Evolutionary conservation across 1,140 invertebrate genomes (phyloP).

Genomic region (Cyrtorhinus lividipennis): DNA sequence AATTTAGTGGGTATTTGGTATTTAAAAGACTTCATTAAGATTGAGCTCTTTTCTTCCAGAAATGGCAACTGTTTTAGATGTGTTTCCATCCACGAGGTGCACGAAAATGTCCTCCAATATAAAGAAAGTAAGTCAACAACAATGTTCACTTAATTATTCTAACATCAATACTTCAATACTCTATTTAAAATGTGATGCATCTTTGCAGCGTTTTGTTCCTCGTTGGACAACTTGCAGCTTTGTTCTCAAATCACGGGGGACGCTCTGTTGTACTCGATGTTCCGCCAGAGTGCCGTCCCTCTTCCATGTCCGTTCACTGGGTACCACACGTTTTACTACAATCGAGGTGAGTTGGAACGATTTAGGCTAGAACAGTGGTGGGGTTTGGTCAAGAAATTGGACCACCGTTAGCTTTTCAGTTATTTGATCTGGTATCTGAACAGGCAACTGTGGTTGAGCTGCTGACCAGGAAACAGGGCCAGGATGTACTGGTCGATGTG

Average conservation of each 20-base stretch:
- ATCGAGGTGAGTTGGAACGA: conserved; percentile 33
- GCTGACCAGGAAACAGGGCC: too few relatives aligned
- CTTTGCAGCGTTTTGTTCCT: conserved; percentile 41
- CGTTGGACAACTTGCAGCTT: conserved; percentile 37
- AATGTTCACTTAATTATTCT: background rate
- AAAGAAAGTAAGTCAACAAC: conserved; percentile 43
- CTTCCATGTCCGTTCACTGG: conserved; percentile 56
- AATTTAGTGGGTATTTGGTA: too few relatives aligned
- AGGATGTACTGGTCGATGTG: too few relatives aligned
- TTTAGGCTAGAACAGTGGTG: too few relatives aligned
- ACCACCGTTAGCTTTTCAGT: too few relatives aligned
- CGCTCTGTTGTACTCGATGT: conserved; percentile 56
- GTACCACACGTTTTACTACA: conserved; percentile 66
- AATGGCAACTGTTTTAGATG: conserved; percentile 42
- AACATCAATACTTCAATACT: too few relatives aligned
- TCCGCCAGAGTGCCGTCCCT: conserved; percentile 47
- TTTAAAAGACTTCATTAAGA: too few relatives aligned
- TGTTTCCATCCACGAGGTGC: conserved; percentile 44
- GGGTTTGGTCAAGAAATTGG: conserved; percentile 14
- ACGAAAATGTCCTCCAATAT: conserved; percentile 50
- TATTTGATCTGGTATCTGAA: too few relatives aligned
- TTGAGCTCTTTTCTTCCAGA: conserved; percentile 27
- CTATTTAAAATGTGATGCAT: too few relatives aligned
- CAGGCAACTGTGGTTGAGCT: too few relatives aligned
- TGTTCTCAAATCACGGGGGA: conserved; percentile 54